These are phyloP conservation scores for Biston stratarius DNA, from an alignment of 2,888 invertebrate genomes.

Conservation along the genomic window DNA sequence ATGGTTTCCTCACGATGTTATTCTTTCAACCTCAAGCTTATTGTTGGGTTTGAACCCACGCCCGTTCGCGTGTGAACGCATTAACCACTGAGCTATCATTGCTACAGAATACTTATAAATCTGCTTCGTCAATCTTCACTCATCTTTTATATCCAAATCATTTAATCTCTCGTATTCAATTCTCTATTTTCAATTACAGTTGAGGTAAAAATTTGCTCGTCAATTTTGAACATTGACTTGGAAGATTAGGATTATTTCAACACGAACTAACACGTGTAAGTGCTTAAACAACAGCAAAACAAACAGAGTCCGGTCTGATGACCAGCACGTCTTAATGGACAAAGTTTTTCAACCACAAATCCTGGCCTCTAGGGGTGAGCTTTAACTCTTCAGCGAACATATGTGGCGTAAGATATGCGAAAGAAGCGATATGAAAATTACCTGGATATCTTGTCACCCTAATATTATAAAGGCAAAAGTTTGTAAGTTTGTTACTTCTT, in stretches of 20 bases:
- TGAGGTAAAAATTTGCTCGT: neutral
- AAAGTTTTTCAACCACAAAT: slow-evolving; percentile 78
- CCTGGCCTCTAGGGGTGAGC: slow-evolving; percentile 56
- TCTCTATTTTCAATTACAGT: too few relatives aligned
- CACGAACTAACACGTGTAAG: slow-evolving; percentile 34
- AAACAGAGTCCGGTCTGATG: slow-evolving; percentile 56
- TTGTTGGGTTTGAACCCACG: too few relatives aligned
- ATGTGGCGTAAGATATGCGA: slow-evolving; percentile 43
- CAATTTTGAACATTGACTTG: slow-evolving; percentile 12
- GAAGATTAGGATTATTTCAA: slow-evolving; percentile 27
- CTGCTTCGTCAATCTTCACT: too few relatives aligned
- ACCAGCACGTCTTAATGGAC: slow-evolving; percentile 69
- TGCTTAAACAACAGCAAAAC: slow-evolving; percentile 49
- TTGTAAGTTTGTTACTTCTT: too few relatives aligned
- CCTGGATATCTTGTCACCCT: neutral
- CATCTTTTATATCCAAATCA: too few relatives aligned
- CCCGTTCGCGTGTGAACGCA: too few relatives aligned
- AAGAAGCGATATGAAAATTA: neutral
- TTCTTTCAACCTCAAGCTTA: too few relatives aligned
- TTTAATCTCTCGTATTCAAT: too few relatives aligned
- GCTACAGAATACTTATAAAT: too few relatives aligned
- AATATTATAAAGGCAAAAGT: too few relatives aligned
- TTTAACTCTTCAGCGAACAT: slow-evolving; percentile 36
- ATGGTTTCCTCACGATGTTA: too few relatives aligned
- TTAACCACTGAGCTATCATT: too few relatives aligned